These are phyloP conservation scores for Aphaenogaster floridana DNA, from an alignment of 1,140 invertebrate genomes.

Conservation along the genomic window DNA sequence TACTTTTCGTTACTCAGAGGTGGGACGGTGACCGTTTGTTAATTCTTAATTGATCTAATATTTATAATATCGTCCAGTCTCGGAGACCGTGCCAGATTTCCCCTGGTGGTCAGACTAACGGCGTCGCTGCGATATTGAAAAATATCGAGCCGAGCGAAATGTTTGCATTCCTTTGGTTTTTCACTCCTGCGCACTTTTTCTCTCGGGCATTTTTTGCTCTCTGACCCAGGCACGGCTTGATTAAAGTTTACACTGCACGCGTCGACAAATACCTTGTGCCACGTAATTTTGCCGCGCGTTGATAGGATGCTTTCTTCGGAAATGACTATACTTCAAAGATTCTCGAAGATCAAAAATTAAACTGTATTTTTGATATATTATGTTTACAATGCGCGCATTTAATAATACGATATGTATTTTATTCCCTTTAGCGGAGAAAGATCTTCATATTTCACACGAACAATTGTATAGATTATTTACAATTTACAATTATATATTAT, in stretches of 20 bases:
- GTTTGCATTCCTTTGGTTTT: slow-evolving; percentile 75
- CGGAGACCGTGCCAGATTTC: slow-evolving; percentile 79
- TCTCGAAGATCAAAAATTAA: neutral
- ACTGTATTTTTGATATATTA: neutral
- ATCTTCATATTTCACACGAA: neutral
- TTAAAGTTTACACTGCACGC: slow-evolving; percentile 77
- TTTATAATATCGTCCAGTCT: slow-evolving; percentile 80
- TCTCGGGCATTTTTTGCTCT: slow-evolving; percentile 67
- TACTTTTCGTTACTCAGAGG: slow-evolving; percentile 68
- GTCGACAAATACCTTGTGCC: slow-evolving; percentile 67
- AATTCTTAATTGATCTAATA: slow-evolving; percentile 84
- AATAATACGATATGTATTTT: neutral
- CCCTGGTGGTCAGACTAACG: slow-evolving; percentile 79
- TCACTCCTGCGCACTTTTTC: slow-evolving; percentile 60
- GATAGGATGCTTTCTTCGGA: slow-evolving; percentile 22
- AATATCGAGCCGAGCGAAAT: slow-evolving; percentile 78
- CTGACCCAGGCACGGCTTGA: slow-evolving; percentile 71
- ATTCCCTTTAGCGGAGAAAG: neutral
- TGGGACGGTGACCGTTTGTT: slow-evolving; percentile 72
- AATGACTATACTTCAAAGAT: slow-evolving; percentile 7
- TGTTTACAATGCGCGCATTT: neutral
- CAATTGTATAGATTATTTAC: neutral
- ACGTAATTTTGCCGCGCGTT: slow-evolving; percentile 35
- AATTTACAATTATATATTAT: neutral
- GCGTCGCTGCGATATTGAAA: slow-evolving; percentile 79